These are phyloP conservation scores for Morpho helenor DNA, from an alignment of 2,888 invertebrate species.

Conservation along the genomic window DNA sequence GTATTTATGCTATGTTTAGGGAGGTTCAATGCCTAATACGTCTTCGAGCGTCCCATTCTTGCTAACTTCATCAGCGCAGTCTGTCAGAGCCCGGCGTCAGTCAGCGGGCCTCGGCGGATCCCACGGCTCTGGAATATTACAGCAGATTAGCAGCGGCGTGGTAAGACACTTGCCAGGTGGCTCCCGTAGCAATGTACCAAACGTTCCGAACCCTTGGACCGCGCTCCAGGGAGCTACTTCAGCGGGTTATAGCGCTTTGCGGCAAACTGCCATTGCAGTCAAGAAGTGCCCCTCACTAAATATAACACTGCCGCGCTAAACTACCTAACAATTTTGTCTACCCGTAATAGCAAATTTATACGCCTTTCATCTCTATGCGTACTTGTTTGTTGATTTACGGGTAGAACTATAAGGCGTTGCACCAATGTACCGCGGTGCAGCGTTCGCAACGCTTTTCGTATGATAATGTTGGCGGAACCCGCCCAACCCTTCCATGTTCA, in stretches of 20 bases:
- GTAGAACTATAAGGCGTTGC: slow-evolving; percentile 18
- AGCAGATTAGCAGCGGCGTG: slow-evolving; percentile 95
- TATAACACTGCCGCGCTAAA: slow-evolving; percentile 27
- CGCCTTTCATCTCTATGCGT: slow-evolving; percentile 5
- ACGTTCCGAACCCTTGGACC: slow-evolving; percentile 67
- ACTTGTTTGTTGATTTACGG: slow-evolving; percentile 13
- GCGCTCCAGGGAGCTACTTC: slow-evolving; percentile 71
- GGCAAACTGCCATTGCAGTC: slow-evolving; percentile 78
- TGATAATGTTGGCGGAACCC: slow-evolving; percentile 37
- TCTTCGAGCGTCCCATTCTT: slow-evolving; percentile 93
- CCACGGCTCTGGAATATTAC: slow-evolving; percentile 87
- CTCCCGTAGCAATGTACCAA: slow-evolving; percentile 78
- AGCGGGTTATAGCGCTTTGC: slow-evolving; percentile 74
- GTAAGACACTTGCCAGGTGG: slow-evolving; percentile 89
- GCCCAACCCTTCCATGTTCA: slow-evolving; percentile 49
- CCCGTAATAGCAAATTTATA: slow-evolving; percentile 13
- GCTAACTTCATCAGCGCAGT: slow-evolving; percentile 81
- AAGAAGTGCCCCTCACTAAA: slow-evolving; percentile 87
- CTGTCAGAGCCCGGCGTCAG: slow-evolving; percentile 86
- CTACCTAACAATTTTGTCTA: slow-evolving; percentile 2
- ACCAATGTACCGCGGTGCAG: slow-evolving; percentile 10
- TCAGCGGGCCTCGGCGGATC: slow-evolving; percentile 83
- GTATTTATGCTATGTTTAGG: slow-evolving; percentile 68
- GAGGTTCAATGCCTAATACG: slow-evolving; percentile 94
- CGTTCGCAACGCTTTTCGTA: slow-evolving; percentile 4